Conservation (phyloP, 2,888 invertebrate species). For the Heteromurus nitidus region DNA sequence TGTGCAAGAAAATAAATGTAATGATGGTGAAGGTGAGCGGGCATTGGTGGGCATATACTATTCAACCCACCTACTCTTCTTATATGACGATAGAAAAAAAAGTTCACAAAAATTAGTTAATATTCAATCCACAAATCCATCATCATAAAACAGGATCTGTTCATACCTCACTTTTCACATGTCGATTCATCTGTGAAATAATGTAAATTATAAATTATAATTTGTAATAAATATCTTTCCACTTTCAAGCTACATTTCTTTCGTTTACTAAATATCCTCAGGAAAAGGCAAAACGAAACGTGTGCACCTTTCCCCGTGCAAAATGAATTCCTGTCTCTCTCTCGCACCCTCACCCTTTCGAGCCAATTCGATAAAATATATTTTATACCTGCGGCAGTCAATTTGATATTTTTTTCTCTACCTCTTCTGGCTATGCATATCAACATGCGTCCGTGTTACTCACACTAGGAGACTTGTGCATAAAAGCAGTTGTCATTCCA, state of each 20-base stretch:
- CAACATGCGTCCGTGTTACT: no score
- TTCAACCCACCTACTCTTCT: constrained; percentile 11
- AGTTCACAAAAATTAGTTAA: constrained; percentile 51
- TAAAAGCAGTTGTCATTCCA: constrained; percentile 7
- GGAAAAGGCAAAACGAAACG: no score
- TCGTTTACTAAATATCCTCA: background rate
- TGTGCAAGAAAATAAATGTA: no score
- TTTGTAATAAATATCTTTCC: constrained; percentile 43
- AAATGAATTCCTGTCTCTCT: background rate
- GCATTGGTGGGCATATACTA: background rate
- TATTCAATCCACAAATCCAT: constrained; percentile 64
- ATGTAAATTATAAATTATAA: constrained; percentile 60
- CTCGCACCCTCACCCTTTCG: no score
- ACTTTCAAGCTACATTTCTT: background rate
- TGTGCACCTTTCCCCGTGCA: background rate
- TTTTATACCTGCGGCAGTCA: no score
- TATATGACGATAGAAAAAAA: background rate
- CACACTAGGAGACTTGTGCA: background rate
- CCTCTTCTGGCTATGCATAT: no score
- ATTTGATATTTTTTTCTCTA: no score
- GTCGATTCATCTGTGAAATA: constrained; percentile 53
- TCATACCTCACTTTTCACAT: constrained; percentile 26
- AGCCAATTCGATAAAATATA: no score
- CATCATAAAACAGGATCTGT: constrained; percentile 55
- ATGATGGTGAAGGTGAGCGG: no score